Evolutionary conservation across 1,140 invertebrate genomes (phyloP).

Genomic region (Drosophila eugracilis): DNA sequence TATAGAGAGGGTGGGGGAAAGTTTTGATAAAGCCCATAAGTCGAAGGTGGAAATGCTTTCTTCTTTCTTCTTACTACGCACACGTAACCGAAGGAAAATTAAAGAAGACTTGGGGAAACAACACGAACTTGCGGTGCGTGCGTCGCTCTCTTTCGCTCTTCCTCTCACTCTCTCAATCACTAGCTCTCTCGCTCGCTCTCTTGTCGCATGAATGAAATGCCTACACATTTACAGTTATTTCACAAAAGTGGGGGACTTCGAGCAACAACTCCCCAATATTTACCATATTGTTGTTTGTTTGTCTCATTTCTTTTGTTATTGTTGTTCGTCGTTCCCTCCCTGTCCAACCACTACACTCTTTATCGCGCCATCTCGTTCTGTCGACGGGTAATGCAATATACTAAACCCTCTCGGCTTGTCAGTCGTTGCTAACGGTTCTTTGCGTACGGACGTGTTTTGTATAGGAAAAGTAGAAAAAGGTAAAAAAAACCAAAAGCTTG

Average conservation of each 20-base stretch:
- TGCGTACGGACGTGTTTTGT: constrained; percentile 81
- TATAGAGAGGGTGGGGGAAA: constrained; percentile 12
- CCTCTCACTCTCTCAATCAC: neutral
- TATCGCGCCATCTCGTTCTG: neutral
- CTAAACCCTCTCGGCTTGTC: constrained; percentile 35
- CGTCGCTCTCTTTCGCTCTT: constrained; percentile 50
- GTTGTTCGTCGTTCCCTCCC: constrained; percentile 23
- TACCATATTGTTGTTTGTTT: constrained; percentile 68
- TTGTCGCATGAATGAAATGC: constrained; percentile 73
- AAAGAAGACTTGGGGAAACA: constrained; percentile 19
- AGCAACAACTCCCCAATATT: constrained; percentile 62
- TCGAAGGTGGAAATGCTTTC: constrained; percentile 64
- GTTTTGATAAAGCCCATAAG: constrained; percentile 14
- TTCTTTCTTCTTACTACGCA: constrained; percentile 51
- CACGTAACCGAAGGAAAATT: constrained; percentile 57
- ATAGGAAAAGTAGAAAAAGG: constrained; percentile 16
- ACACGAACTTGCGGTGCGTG: constrained; percentile 60
- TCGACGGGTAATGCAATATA: constrained; percentile 20
- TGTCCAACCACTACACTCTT: neutral
- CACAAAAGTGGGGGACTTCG: constrained; percentile 37
- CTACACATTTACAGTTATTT: constrained; percentile 81
- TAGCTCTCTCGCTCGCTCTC: constrained; percentile 9
- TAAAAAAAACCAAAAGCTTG: constrained; percentile 46
- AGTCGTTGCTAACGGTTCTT: constrained; percentile 84
- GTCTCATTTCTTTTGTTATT: constrained; percentile 32